Evolutionary conservation across 2,888 invertebrate genomes (phyloP).

Genomic region (Empis stercorea): DNA sequence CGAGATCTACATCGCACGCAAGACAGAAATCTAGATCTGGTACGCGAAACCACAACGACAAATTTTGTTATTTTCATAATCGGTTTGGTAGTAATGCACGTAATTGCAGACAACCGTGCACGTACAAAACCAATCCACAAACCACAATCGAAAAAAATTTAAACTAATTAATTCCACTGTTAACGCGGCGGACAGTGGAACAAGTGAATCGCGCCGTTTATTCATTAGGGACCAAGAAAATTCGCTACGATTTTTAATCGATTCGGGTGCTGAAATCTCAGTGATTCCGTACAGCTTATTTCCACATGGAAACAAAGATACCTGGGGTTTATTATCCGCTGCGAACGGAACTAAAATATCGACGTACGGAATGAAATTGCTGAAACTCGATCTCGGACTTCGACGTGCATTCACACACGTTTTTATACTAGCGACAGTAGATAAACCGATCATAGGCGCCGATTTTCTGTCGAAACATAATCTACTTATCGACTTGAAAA

Average conservation of each 20-base stretch:
- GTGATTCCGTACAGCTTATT: no score
- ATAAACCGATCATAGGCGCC: slow-evolving; percentile 8
- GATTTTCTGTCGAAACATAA: slow-evolving; percentile 7
- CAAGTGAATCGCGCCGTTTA: neutral
- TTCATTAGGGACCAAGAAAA: neutral
- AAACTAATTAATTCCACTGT: neutral
- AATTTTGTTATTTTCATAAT: neutral
- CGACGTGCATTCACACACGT: slow-evolving; percentile 3
- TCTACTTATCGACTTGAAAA: neutral
- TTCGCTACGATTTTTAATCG: no score
- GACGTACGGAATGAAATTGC: slow-evolving; percentile 4
- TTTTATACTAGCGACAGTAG: slow-evolving; percentile 7
- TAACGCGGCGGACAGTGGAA: neutral
- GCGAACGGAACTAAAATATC: slow-evolving; percentile 8
- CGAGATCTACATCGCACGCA: neutral
- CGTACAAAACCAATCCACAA: neutral
- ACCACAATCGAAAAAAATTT: neutral
- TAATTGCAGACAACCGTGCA: neutral
- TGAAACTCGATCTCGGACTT: slow-evolving; percentile 8
- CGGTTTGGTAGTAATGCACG: neutral
- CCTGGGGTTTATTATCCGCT: neutral
- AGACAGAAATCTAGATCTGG: neutral
- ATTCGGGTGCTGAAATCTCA: no score
- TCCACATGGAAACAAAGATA: neutral
- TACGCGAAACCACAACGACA: neutral